phyloP scores from a whole-genome alignment of 2,797 vertebrate genomes.

The Denticeps clupeoides region DNA sequence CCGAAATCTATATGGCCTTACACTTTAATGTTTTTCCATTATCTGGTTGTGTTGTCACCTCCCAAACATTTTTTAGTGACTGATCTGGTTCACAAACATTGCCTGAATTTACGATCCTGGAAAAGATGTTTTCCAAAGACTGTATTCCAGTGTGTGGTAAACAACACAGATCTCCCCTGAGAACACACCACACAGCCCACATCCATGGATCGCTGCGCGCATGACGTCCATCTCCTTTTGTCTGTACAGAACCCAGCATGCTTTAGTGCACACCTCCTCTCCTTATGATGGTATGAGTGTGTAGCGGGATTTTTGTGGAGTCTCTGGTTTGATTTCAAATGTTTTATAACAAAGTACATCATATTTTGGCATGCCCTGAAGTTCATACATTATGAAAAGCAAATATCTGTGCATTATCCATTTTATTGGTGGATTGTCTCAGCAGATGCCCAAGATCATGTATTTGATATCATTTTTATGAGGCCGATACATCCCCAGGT shows the following conservation, averaged over 20 bases:
- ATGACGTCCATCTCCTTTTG: not conserved
- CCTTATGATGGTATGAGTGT: not conserved
- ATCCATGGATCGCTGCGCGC: not conserved
- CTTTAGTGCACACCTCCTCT: too few relatives aligned
- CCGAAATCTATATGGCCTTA: too few relatives aligned
- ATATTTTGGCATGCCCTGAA: constrained; percentile 4
- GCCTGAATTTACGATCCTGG: too few relatives aligned
- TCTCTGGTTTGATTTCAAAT: too few relatives aligned
- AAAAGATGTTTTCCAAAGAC: too few relatives aligned
- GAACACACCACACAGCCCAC: not conserved
- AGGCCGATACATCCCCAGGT: constrained; percentile 1
- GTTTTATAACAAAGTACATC: too few relatives aligned
- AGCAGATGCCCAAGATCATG: constrained; percentile 13
- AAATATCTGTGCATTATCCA: constrained; percentile 12
- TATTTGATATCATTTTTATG: constrained; percentile 16
- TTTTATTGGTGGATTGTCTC: constrained; percentile 13
- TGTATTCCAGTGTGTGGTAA: not conserved
- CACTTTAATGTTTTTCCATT: too few relatives aligned
- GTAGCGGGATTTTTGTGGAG: not conserved
- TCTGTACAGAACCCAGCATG: not conserved
- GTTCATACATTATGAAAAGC: constrained; percentile 21
- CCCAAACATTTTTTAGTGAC: too few relatives aligned
- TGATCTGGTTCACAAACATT: too few relatives aligned
- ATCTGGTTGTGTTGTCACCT: too few relatives aligned
- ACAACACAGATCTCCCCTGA: not conserved